Percentiles rank a stretch among this genome's conserved stretches.
These are phyloP conservation scores for Aphaenogaster rudis DNA, from an alignment of 1,140 invertebrate genomes.

Conservation along the genomic window DNA sequence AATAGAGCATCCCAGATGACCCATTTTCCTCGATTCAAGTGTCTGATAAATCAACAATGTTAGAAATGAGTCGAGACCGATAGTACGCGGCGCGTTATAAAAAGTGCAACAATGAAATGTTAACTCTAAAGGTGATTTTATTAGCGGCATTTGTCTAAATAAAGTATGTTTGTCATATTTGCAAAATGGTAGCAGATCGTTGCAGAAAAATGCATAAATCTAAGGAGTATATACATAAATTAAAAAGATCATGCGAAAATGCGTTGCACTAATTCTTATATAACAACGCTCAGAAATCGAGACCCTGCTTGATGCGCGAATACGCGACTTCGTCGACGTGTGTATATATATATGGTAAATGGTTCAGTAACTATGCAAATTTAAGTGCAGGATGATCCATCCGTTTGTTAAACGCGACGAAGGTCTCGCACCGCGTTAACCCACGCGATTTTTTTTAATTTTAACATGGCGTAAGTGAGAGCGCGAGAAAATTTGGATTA, in stretches of 20 bases:
- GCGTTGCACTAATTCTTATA: conserved; percentile 73
- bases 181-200: not conserved
- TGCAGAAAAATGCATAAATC: conserved; percentile 2
- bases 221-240: conserved; percentile 14
- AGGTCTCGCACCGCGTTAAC: conserved; percentile 70
- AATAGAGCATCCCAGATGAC: conserved; percentile 63
- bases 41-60: conserved; percentile 47
- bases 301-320: conserved; percentile 60
- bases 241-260: conserved; percentile 49
- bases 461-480: not conserved
- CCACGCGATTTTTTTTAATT: conserved; percentile 67
- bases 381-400: conserved; percentile 84
- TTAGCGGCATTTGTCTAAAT: not conserved
- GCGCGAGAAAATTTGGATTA: not conserved
- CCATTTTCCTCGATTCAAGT: conserved; percentile 65
- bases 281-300: conserved; percentile 74
- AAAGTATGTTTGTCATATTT: not conserved
- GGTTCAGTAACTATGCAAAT: conserved; percentile 80
- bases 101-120: conserved; percentile 28
- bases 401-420: conserved; percentile 77
- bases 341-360: conserved; percentile 65
- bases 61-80: conserved; percentile 4
- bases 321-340: conserved; percentile 67
- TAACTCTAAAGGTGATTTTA: not conserved
- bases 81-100: not conserved